Base-by-base conservation (phyloP, 1,140 invertebrate genomes). In the Hesperophylax magnus region DNA sequence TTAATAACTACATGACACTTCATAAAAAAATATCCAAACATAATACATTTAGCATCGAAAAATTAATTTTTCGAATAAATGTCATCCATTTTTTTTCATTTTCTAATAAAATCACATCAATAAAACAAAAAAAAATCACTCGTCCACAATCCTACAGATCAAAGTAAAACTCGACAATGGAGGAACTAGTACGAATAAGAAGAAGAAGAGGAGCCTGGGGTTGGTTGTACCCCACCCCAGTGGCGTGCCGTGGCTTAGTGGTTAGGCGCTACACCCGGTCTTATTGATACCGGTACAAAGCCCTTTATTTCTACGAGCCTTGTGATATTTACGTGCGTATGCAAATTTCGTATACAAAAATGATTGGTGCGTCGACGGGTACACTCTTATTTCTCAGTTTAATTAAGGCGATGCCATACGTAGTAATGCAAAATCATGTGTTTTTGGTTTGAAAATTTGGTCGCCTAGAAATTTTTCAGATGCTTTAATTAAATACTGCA, bases 211-310 rank as follows among this genome's bases (percentile, higher is more conserved):
- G n/a, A 72, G 39, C n/a, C 34, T 5, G 11, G 20, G 47, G 15
- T 56, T 72, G 31, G 34, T 8, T 31, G 24, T 24, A 31, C 11
- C 39, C 11, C 39, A 14, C 3, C 11, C 39, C 39, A 47, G 39
- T 14, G 39, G 39, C 39, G 39, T 47, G 54, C 52, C 18, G 54
- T 74, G 39, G 76, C 60, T 78, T 81, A 61, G 67, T 81, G 80
- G 77, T 60, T 67, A 71, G 34, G 60, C 58, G 54, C 78, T 58
- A 56, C 77, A 54, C 76, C 60, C 72, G 34, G 63, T 52, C 56
- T 60, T 79, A 82, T 82, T 79, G 81, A 82, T 82, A 74, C 75
- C 71, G 56, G 60, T 56, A 63, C 61, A 67, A 60, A 60, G 80
- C 75, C 67, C 71, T 74, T 74, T 72, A 69, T 77, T 63, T 78